Conservation (phyloP, 1,140 invertebrate genomes). For the Forficula auricularia region DNA sequence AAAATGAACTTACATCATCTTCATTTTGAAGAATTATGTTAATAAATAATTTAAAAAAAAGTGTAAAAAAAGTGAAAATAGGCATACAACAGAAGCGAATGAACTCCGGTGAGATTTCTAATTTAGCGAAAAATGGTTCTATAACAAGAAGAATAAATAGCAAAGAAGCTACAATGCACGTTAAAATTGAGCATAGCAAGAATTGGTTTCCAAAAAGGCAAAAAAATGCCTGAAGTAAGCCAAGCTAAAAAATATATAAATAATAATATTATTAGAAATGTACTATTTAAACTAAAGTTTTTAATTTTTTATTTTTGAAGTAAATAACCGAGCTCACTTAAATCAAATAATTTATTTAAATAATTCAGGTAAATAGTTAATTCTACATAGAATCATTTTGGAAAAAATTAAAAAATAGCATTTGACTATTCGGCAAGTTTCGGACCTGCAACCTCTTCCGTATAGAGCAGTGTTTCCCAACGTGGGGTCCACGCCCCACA, state of each 20-base stretch:
- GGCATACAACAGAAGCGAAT: conserved; percentile 1
- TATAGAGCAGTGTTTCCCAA: too few relatives aligned
- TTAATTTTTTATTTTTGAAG: too few relatives aligned
- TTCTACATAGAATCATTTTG: too few relatives aligned
- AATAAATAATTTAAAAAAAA: conserved; percentile 29
- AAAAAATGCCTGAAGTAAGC: conserved; percentile 24
- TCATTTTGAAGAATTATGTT: conserved; percentile 27
- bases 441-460: too few relatives aligned
- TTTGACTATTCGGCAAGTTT: too few relatives aligned
- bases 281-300: too few relatives aligned
- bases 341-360: too few relatives aligned
- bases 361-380: too few relatives aligned
- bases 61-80: conserved; percentile 12
- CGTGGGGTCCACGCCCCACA: too few relatives aligned
- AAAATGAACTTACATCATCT: conserved; percentile 34
- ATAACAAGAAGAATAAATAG: conserved; percentile 23
- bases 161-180: conserved; percentile 25
- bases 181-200: conserved; percentile 48
- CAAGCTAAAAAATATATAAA: conserved; percentile 28
- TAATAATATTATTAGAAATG: too few relatives aligned
- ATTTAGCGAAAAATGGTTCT: conserved; percentile 12
- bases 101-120: conserved; percentile 27
- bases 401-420: too few relatives aligned
- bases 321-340: too few relatives aligned
- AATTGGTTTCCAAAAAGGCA: conserved; percentile 46